Percentiles rank a stretch among this genome's conserved stretches.
These are phyloP conservation scores for Telmatherina bonti DNA, from an alignment of 2,797 vertebrate species.

Conservation along the genomic window DNA sequence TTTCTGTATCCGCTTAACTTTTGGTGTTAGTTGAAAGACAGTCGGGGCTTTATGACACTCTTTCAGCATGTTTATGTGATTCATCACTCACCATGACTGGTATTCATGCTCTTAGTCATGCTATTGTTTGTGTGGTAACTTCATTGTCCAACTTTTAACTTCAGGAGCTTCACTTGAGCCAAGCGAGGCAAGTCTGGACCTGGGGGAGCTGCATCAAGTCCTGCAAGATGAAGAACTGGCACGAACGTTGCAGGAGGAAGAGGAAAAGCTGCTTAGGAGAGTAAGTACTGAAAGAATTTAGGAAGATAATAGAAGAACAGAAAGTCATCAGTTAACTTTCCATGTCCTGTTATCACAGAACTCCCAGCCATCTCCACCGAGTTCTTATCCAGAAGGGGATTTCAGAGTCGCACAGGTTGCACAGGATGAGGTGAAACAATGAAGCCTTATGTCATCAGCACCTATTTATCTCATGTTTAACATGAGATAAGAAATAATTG, in stretches of 20 bases:
- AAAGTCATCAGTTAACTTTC: neutral
- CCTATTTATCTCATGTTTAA: neutral
- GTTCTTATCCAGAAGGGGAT: slow-evolving; percentile 71
- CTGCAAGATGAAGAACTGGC: slow-evolving; percentile 83
- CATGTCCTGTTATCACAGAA: slow-evolving; percentile 51
- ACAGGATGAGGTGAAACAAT: slow-evolving; percentile 80
- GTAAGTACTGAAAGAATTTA: slow-evolving; percentile 31
- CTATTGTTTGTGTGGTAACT: neutral
- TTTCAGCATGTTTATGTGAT: slow-evolving; percentile 1
- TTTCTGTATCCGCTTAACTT: slow-evolving; percentile 34
- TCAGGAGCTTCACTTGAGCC: slow-evolving; percentile 48
- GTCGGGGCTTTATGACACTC: neutral
- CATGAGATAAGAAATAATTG: neutral
- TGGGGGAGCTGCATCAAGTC: slow-evolving; percentile 81
- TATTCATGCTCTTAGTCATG: neutral
- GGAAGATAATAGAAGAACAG: neutral
- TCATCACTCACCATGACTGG: slow-evolving; percentile 5
- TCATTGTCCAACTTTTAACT: neutral
- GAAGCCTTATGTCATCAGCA: neutral
- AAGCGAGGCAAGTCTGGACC: slow-evolving; percentile 61
- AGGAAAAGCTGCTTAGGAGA: slow-evolving; percentile 58
- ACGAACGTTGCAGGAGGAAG: slow-evolving; percentile 81
- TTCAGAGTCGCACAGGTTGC: slow-evolving; percentile 85
- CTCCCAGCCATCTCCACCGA: slow-evolving; percentile 32
- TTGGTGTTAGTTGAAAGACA: slow-evolving; percentile 40